phyloP scores from a whole-genome alignment of 2,113 vertebrate species.

The Suncus etruscus region DNA sequence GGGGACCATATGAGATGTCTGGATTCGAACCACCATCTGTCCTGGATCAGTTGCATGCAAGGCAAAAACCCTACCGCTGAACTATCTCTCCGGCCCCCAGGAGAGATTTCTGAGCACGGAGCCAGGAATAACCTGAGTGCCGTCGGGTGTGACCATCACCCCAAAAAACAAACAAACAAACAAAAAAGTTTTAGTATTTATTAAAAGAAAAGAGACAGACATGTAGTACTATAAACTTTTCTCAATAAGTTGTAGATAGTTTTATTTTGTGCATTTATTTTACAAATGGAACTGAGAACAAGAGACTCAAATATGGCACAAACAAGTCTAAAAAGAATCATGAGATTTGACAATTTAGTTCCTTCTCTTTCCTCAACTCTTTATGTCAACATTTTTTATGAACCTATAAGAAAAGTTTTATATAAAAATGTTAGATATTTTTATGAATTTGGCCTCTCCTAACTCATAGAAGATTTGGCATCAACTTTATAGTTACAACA shows the following conservation, averaged over 20 bases:
- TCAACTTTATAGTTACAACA: background rate
- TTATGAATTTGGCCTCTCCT: background rate
- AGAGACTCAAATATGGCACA: background rate
- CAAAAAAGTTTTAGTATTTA: background rate
- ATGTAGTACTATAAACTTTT: background rate
- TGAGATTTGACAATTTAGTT: background rate
- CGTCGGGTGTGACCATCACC: too few relatives aligned
- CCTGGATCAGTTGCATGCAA: too few relatives aligned
- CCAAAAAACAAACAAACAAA: too few relatives aligned
- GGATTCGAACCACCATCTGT: too few relatives aligned
- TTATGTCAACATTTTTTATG: slow-evolving; percentile 45
- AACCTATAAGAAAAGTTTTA: background rate
- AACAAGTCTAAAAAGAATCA: slow-evolving; percentile 43
- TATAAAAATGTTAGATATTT: slow-evolving; percentile 60
- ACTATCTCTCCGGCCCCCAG: too few relatives aligned
- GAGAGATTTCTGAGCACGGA: too few relatives aligned
- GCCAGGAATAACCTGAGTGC: too few relatives aligned
- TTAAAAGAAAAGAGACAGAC: background rate
- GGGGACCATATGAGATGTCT: too few relatives aligned
- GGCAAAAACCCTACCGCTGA: too few relatives aligned
- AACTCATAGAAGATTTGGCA: slow-evolving; percentile 31
- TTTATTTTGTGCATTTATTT: background rate
- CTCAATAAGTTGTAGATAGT: background rate
- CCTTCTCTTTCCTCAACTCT: slow-evolving; percentile 35
- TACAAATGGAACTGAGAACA: background rate